Percentiles rank a stretch among this genome's conserved stretches.
Conservation (phyloP, 2,113 vertebrate species). For the Anoura caudifer region DNA sequence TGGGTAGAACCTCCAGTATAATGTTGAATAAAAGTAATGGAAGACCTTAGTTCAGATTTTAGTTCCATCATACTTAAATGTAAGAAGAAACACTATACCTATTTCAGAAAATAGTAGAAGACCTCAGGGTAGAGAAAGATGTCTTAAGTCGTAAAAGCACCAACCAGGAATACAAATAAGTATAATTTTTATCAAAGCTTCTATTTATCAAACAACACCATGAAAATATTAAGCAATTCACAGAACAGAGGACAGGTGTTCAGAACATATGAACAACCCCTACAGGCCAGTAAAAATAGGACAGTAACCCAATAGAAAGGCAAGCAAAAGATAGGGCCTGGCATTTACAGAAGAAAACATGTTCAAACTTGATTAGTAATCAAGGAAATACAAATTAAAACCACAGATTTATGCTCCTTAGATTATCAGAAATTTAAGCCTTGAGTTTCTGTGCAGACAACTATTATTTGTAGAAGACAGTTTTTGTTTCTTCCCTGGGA, state of each 20-base stretch:
- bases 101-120: not conserved
- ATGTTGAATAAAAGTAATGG: not conserved
- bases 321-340: not conserved
- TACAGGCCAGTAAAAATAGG: not conserved
- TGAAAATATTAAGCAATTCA: not conserved
- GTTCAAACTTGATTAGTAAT: not conserved
- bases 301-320: not conserved
- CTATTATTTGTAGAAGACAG: not conserved
- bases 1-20: not conserved
- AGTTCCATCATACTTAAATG: not conserved
- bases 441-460: not conserved
- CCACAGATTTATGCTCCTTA: not conserved
- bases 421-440: not conserved
- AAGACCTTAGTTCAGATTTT: not conserved
- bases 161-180: not conserved
- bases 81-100: not conserved
- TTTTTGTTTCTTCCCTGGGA: not conserved
- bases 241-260: not conserved
- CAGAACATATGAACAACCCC: not conserved
- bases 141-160: conserved; percentile 7
- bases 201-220: not conserved
- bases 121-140: not conserved
- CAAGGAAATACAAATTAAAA: not conserved
- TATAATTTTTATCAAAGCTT: not conserved
- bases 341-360: not conserved